Evolutionary conservation across 2,113 vertebrate species (phyloP).

Genomic region (Tautogolabrus adspersus): DNA sequence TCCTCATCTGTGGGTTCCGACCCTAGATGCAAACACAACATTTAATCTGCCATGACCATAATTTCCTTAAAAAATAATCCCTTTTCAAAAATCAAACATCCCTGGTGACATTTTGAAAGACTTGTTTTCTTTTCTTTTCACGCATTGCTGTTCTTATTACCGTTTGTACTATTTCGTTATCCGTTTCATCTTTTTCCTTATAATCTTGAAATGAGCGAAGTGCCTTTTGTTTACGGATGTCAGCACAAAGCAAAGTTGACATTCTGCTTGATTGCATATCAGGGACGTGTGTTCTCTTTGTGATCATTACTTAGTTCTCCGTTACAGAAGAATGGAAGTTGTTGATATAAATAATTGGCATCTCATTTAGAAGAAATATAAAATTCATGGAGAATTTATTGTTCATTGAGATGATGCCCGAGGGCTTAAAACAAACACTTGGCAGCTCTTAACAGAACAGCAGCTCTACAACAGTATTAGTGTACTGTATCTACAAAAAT

Average conservation of each 20-base stretch:
- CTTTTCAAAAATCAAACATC: constrained; percentile 2
- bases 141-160: not conserved
- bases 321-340: constrained; percentile 56
- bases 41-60: constrained; percentile 42
- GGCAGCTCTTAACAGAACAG: constrained; percentile 54
- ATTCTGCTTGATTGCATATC: constrained; percentile 73
- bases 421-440: constrained; percentile 48
- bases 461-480: constrained; percentile 36
- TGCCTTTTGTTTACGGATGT: constrained; percentile 53
- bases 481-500: constrained; percentile 34
- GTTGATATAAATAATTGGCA: constrained; percentile 65
- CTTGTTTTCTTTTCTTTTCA: constrained; percentile 8
- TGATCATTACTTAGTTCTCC: constrained; percentile 59
- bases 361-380: constrained; percentile 56
- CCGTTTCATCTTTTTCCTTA: constrained; percentile 45
- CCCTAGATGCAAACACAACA: constrained; percentile 29
- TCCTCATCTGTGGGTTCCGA: constrained; percentile 23
- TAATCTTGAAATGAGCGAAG: constrained; percentile 50
- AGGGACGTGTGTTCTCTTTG: constrained; percentile 37
- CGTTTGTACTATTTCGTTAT: constrained; percentile 28
- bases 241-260: constrained; percentile 69
- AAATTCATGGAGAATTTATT: constrained; percentile 56
- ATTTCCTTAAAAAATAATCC: not conserved
- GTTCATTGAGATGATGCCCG: constrained; percentile 46
- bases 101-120: constrained; percentile 10